Base-by-base conservation (phyloP, 2,113 vertebrate genomes). In the Myotis lucifugus region DNA sequence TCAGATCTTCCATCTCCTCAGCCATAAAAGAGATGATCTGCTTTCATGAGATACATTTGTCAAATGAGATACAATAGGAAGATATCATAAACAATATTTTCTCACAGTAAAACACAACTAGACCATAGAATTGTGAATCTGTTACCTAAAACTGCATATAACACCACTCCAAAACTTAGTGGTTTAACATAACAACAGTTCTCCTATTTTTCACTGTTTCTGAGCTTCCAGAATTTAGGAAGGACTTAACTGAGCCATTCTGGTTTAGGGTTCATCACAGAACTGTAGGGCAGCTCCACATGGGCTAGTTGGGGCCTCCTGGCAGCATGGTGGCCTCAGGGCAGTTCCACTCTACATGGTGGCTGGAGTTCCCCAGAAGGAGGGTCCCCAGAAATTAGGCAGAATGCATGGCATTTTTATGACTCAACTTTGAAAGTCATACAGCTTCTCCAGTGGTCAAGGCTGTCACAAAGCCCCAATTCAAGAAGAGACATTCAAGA, bases 1-100 rank as follows among this genome's bases (percentile, higher is more conserved):
- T 96, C 50, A 91, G 78, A 59, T 34, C 27, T 83, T 92, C 83
- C 64, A 70, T 83, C 88, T 95, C 67, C n/a, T 94, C 25, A 70
- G n/a, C 14, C 2, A 56, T 52, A 56, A 86, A 88, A 81, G 21
- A 94, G 50, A 61, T 52, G 40, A 66, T 77, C 13, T 82, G 54
- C 85, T 89, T 93, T 94, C 56, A 64, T 48, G 9, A 84, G 46
- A 15, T 13, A 69, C 19, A 48, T 74, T 27, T 84, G 66, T 73
- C 81, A 89, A 91, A 83, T 76, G 64, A 85, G 18, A 74, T 85
- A 34, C 2, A 70, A 54, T 79, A 84, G 70, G 23, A 56, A 54
- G 21, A 54, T 85, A 52, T 17, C 72, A 69, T 79, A 86, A 88
- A 92, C 40, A 11, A 40, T 48, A 13, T 85, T 90, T 77, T 56